These are phyloP conservation scores for Zeugodacus cucurbitae DNA, from an alignment of 1,140 invertebrate species.

Conservation along the genomic window DNA sequence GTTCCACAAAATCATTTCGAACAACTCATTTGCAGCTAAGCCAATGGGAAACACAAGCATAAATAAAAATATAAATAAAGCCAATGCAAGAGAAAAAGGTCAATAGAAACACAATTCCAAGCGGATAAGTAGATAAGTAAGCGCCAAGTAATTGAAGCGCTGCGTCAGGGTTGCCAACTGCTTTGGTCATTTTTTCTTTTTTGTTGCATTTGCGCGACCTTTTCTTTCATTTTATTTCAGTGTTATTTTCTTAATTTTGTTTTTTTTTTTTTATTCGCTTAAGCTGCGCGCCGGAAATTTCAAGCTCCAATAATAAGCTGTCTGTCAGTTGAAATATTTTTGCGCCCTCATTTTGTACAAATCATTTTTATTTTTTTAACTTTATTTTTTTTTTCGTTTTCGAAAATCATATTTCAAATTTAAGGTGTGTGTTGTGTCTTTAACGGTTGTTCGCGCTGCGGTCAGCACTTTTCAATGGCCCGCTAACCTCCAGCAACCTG, in stretches of 20 bases:
- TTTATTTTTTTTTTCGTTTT: background rate
- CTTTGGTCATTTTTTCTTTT: background rate
- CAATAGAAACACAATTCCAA: background rate
- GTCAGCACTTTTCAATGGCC: slow-evolving; percentile 11
- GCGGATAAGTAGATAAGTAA: background rate
- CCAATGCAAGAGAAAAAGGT: background rate
- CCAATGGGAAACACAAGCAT: background rate
- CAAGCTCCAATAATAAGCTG: background rate
- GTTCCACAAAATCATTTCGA: background rate
- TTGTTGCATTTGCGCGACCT: background rate
- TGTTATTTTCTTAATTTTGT: background rate
- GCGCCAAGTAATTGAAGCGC: background rate
- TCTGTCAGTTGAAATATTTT: background rate
- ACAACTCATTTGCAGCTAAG: background rate
- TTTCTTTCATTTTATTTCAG: background rate
- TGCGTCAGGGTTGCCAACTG: slow-evolving; percentile 15
- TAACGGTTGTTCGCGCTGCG: background rate
- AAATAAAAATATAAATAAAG: background rate
- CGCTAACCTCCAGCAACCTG: slow-evolving; percentile 18
- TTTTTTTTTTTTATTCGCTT: background rate
- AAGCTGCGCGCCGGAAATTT: background rate
- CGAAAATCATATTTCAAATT: slow-evolving; percentile 22
- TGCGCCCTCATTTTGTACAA: background rate
- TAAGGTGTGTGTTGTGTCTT: background rate
- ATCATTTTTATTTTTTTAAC: background rate